A percentile compares a stretch with the other conserved stretches of the same genome.
These are phyloP conservation scores for Aurelia aurita complex sp. Pacific DNA, from an alignment of 30 jellyfish, hydroid and myxozoan species.

Conservation along the genomic window DNA sequence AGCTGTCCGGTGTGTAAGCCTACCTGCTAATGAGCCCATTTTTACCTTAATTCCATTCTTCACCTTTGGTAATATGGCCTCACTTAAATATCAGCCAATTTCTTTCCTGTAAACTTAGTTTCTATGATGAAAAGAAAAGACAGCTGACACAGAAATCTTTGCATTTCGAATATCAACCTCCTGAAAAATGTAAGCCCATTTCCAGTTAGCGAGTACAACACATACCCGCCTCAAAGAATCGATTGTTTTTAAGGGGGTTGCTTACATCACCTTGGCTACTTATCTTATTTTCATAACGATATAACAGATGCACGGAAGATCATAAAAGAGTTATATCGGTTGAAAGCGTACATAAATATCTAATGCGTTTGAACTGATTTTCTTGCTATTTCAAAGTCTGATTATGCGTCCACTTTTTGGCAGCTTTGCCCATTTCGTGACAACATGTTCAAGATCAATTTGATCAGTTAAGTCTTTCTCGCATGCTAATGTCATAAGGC, in stretches of 20 bases:
- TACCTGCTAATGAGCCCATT: not conserved
- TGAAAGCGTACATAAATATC: not conserved
- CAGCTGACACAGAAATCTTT: not conserved
- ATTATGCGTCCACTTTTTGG: slow-evolving; percentile 40
- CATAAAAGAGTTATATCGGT: not conserved
- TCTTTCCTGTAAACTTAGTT: slow-evolving; percentile 24
- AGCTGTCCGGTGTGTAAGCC: slow-evolving; percentile 9
- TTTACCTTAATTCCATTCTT: not conserved
- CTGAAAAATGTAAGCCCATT: not conserved
- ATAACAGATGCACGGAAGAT: not conserved
- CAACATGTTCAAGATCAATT: slow-evolving; percentile 31
- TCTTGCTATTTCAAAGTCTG: not conserved
- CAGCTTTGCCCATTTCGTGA: slow-evolving; percentile 48
- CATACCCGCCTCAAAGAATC: slow-evolving; percentile 21
- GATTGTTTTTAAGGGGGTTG: slow-evolving; percentile 9
- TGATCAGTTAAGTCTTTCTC: slow-evolving; percentile 39
- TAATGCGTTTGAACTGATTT: not conserved
- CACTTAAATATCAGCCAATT: not conserved
- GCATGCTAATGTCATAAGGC: slow-evolving; percentile 27
- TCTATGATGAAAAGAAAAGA: not conserved
- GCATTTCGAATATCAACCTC: not conserved
- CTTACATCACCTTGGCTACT: slow-evolving; percentile 8
- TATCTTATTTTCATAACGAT: slow-evolving; percentile 8
- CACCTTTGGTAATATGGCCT: not conserved
- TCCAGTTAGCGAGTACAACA: slow-evolving; percentile 2